Evolutionary conservation across 2,113 vertebrate genomes (phyloP).

Genomic region (Nothocercus nigrocapillus): DNA sequence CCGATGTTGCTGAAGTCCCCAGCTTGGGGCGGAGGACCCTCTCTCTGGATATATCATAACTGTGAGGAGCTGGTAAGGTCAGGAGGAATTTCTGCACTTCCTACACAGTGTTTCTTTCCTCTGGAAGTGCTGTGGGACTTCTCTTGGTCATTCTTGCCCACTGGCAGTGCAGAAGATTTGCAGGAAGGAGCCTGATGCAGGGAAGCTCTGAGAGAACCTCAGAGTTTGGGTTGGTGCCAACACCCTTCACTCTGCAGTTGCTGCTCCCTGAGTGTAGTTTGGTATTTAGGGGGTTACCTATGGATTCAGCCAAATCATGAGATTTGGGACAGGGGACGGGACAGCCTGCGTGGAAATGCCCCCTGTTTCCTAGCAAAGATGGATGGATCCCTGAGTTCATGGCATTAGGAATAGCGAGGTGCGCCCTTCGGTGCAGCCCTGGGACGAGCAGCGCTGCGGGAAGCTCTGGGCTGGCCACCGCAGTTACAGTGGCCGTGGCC

Average conservation of each 20-base stretch:
- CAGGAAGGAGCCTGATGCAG: background rate
- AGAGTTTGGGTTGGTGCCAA: background rate
- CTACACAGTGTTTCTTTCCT: fast-evolving
- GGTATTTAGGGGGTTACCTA: background rate
- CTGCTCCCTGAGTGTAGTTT: background rate
- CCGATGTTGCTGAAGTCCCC: background rate
- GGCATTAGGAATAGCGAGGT: too few relatives aligned
- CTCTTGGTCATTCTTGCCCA: background rate
- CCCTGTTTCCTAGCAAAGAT: too few relatives aligned
- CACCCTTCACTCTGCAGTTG: background rate
- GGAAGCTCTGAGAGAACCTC: background rate
- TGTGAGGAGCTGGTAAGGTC: background rate
- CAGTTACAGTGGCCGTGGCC: too few relatives aligned
- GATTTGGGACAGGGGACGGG: too few relatives aligned
- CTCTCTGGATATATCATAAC: background rate
- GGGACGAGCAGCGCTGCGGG: too few relatives aligned
- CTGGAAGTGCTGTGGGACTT: background rate
- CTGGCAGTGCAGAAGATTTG: fast-evolving
- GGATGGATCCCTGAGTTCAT: too few relatives aligned
- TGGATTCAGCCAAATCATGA: background rate
- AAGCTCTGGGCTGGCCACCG: too few relatives aligned
- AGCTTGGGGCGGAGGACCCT: background rate
- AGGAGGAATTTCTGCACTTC: background rate
- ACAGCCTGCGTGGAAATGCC: too few relatives aligned
- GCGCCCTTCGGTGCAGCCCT: too few relatives aligned